A percentile compares a stretch with the other conserved stretches of the same genome.
phyloP scores from a whole-genome alignment of 2,888 invertebrate species.

The Eupithecia vulgata region DNA sequence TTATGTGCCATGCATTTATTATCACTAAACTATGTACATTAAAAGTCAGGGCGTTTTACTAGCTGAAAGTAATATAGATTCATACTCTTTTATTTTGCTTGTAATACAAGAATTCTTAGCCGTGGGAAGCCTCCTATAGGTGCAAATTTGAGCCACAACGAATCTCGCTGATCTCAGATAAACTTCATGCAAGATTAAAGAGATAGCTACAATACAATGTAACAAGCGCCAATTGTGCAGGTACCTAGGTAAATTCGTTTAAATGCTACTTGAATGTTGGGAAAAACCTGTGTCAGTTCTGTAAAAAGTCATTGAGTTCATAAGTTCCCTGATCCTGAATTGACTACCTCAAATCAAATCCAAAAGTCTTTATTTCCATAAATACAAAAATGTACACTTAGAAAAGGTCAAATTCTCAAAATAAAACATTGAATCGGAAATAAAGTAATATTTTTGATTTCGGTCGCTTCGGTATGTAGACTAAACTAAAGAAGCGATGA shows the following conservation, averaged over 20 bases:
- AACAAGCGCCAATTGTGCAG: not conserved
- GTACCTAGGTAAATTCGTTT: not conserved
- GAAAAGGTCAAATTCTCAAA: no score
- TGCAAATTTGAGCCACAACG: constrained; percentile 65
- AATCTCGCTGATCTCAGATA: constrained; percentile 65
- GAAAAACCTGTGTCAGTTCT: not conserved
- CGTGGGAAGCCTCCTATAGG: constrained; percentile 64
- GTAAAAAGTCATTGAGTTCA: not conserved
- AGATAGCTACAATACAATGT: not conserved
- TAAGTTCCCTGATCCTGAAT: not conserved
- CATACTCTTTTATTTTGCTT: constrained; percentile 46
- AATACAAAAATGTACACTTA: no score
- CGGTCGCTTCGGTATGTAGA: no score
- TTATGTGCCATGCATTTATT: not conserved
- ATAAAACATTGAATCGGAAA: no score
- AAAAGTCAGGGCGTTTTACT: not conserved
- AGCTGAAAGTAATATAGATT: constrained; percentile 25
- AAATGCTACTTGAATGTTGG: not conserved
- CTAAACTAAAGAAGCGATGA: no score
- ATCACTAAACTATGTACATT: not conserved
- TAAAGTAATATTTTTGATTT: no score
- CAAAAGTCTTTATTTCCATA: no score
- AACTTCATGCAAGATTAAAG: constrained; percentile 44
- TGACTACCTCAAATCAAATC: no score
- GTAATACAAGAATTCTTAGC: constrained; percentile 50